These are phyloP conservation scores for Patiria miniata DNA, from an alignment of 35 echinoderm and acorn worm species.

Conservation along the genomic window DNA sequence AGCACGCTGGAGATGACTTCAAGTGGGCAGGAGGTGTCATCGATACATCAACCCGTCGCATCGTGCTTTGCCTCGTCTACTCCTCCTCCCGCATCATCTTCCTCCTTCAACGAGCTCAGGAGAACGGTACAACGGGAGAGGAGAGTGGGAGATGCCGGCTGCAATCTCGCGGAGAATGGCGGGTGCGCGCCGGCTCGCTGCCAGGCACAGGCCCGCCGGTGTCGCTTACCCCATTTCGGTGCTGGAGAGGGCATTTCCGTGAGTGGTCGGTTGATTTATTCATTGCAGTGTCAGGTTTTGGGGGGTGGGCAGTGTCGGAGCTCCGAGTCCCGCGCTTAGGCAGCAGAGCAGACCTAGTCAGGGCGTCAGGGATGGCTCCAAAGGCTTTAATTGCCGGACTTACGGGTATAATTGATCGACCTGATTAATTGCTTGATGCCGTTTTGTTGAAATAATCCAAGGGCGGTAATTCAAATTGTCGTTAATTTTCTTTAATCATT, in stretches of 20 bases:
- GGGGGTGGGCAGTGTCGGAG: no score
- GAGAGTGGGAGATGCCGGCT: neutral
- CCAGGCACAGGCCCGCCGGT: neutral
- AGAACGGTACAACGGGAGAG: neutral
- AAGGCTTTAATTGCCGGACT: neutral
- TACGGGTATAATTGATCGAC: no score
- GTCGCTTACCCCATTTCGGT: constrained; percentile 16
- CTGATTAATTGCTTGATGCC: no score
- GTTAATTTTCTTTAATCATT: no score
- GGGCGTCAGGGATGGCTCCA: neutral
- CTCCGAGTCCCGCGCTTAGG: neutral
- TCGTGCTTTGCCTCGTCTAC: neutral
- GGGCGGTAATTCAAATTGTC: no score
- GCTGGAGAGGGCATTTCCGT: constrained; percentile 8
- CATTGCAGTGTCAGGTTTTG: constrained; percentile 8
- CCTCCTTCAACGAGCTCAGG: no score
- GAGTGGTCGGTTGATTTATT: constrained; percentile 6
- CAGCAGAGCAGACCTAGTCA: neutral
- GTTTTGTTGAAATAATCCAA: no score
- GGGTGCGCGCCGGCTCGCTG: no score
- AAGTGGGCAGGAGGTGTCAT: constrained; percentile 6
- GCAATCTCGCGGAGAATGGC: neutral
- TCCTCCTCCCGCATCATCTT: neutral
- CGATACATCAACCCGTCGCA: neutral
- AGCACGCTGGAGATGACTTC: neutral